Evolutionary conservation across 2,113 vertebrate genomes (phyloP), one percentile per base, ranked within the genome.

Genomic region (Spea multiplicata): DNA sequence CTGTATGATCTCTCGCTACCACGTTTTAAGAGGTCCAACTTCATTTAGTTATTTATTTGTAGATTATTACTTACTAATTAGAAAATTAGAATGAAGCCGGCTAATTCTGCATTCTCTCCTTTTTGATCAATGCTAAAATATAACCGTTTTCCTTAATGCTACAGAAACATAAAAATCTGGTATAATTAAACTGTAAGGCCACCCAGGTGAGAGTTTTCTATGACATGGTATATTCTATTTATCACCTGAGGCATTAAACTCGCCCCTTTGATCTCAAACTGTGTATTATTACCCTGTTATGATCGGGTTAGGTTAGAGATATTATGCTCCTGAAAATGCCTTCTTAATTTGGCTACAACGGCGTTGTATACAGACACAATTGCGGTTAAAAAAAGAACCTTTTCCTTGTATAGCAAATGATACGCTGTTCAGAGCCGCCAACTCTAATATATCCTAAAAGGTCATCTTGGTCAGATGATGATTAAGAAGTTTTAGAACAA

Each of bases 241-340:
- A 72, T 78, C 76, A 78, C 68, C 68, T 62, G 6, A 3, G 76
- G 69, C 59, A 55, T 52, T 17, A 48, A n/a, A n/a, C 59, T 53
- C 46, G 53, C 59, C 76, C 59, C 44, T 62, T 64, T 78, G 76
- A 65, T 66, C 76, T 50, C 48, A 64, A 53, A 49, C 46, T 78
- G 76, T 30, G 69, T 49, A 46, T 78, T 72, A 78, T 78, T 78
- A 72, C 48, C 68, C 76, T 71, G 46, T 45, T 46, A 70, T 72
- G 45, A 53, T 64, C 69, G 8, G 61, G 69, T 66, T 78, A 46
- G 57, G 76, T 72, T 78, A 12, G 13, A 30, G 14, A 10, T 17
- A 30, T 66, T 59, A 46, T 47, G 16, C 13, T 55, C 8, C 16
- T 52, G 64, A 10, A 78, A 71, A 72, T 76, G 12, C 44, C 12